phyloP scores from a whole-genome alignment of 2,113 vertebrate genomes.

The Lampris megalopsis region DNA sequence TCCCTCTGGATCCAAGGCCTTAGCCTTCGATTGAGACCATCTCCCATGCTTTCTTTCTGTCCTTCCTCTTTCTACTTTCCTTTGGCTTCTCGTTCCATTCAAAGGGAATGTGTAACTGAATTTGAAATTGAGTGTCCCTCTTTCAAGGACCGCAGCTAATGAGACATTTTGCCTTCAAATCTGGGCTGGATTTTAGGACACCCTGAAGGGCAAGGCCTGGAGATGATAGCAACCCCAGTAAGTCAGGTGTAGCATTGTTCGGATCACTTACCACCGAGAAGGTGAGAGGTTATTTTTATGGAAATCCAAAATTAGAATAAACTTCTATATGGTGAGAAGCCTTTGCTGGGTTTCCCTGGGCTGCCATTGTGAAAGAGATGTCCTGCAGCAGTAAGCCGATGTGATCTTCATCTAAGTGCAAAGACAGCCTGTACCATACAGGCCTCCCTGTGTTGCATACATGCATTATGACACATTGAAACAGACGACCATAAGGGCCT shows the following conservation, averaged over 20 bases:
- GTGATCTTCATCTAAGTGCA: conserved; percentile 62
- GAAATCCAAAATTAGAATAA: conserved; percentile 57
- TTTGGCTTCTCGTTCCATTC: conserved; percentile 77
- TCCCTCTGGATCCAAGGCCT: conserved; percentile 76
- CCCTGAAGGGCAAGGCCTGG: conserved; percentile 71
- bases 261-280: conserved; percentile 51
- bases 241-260: conserved; percentile 65
- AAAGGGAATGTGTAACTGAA: conserved; percentile 86
- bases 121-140: conserved; percentile 80
- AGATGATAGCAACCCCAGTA: conserved; percentile 68
- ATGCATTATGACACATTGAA: conserved; percentile 55
- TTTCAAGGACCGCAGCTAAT: conserved; percentile 83
- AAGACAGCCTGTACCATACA: conserved; percentile 40
- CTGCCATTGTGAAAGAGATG: conserved; percentile 65
- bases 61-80: conserved; percentile 53
- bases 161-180: conserved; percentile 86
- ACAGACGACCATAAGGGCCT: conserved; percentile 48
- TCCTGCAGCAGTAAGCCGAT: conserved; percentile 55
- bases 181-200: conserved; percentile 63
- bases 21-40: conserved; percentile 68
- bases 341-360: conserved; percentile 63
- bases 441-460: conserved; percentile 60
- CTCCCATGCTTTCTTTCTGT: conserved; percentile 63
- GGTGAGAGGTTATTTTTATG: conserved; percentile 54
- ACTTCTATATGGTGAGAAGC: conserved; percentile 52